Evolutionary conservation across 2,888 invertebrate species (phyloP), one percentile per base, ranked within the genome.

Genomic region (Sinhomidia bicolor): DNA sequence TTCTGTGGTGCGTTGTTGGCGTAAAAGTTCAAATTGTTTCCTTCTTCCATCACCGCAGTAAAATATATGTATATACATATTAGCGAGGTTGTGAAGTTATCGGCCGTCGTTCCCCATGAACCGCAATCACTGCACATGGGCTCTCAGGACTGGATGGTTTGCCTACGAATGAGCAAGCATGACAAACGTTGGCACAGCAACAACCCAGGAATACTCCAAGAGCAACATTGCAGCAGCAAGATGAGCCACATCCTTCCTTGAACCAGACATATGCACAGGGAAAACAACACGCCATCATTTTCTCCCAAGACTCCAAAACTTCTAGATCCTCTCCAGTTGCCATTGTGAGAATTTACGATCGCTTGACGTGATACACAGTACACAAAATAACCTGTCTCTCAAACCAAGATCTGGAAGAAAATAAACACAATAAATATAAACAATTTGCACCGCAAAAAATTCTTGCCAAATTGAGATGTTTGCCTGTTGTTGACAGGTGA

Each of bases 241-340:
- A 41, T 26, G 81, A 74, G 5, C 91, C 91, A 44, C 79, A 74
- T n/a, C 91, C 91, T 78, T 91, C 91, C 60, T 91, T 91, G 51
- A 90, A 85, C 91, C 91, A 91, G 5, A 91, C 91, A 36, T 88
- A 90, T 4, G 88, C 91, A 17, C 88, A 89, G 65, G 91, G 87
- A 62, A 89, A 90, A 51, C 91, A 91, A 51, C 90, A 91, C 0
- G 91, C 91, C 89, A 89, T 89, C 89, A 90, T 78, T 44, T 84
- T 83, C 85, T 91, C 91, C 91, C 91, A 91, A 41, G 71, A 51
- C 6, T 81, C 60, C 85, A 91, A 54, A 20, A 71, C 83, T 26
- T 89, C 89, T 36, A 62, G 47, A 26, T 87, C 84, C 6, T 88
- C 84, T 17, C 71, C 71, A 32, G 88, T 71, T 23, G 88, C 88